phyloP scores from a whole-genome alignment of 2,113 vertebrate species.

The Trachemys scripta region DNA sequence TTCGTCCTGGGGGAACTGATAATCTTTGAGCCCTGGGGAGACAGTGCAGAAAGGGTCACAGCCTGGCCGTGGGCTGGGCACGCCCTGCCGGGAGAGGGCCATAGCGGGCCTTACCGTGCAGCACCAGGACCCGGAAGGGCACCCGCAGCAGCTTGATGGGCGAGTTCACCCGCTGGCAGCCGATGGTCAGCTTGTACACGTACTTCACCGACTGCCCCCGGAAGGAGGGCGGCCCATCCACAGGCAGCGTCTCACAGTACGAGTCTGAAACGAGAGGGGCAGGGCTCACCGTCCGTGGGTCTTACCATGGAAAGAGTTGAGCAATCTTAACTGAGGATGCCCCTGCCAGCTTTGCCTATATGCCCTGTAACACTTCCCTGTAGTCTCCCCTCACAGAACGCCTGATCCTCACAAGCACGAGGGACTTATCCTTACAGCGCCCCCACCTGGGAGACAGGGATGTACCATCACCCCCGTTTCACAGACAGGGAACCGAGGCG shows the following conservation, averaged over 20 bases:
- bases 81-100: rapidly evolving
- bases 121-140: conserved; percentile 93
- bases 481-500: too few relatives aligned
- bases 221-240: conserved; percentile 94
- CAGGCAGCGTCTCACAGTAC: conserved; percentile 91
- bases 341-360: too few relatives aligned
- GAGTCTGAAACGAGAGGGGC: conserved; percentile 82
- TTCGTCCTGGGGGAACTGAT: conserved; percentile 91
- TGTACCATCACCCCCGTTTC: too few relatives aligned
- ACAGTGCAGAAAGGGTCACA: rapidly evolving
- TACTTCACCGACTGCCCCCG: conserved; percentile 97
- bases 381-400: too few relatives aligned
- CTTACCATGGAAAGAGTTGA: too few relatives aligned
- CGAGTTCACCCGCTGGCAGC: conserved; percentile 98
- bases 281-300: neutral
- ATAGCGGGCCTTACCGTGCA: conserved; percentile 83
- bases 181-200: conserved; percentile 97
- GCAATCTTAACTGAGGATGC: too few relatives aligned
- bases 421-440: too few relatives aligned
- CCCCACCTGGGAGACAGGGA: too few relatives aligned
- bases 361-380: too few relatives aligned
- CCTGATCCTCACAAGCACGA: too few relatives aligned
- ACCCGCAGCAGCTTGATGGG: conserved; percentile 96
- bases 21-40: conserved; percentile 90
- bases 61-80: neutral